A percentile compares a stretch with the other conserved stretches of the same genome.
Evolutionary conservation across 2,888 invertebrate species (phyloP).

Genomic region (Idaea straminata): DNA sequence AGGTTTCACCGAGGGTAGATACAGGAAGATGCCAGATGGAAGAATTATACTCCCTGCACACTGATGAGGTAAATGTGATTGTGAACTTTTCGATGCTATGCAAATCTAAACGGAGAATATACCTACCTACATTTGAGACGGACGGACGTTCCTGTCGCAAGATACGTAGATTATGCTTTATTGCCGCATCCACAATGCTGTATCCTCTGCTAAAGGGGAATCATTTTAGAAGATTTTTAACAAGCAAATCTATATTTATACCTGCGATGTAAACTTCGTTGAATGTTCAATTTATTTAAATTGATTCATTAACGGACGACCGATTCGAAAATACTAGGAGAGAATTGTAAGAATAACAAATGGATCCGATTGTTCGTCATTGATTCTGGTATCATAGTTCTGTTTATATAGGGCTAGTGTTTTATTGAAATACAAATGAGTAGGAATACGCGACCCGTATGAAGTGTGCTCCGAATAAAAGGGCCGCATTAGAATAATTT

Average conservation of each 20-base stretch:
- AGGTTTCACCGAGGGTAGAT: slow-evolving; percentile 66
- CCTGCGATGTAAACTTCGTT: slow-evolving; percentile 60
- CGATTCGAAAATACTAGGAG: slow-evolving; percentile 52
- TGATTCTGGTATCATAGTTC: slow-evolving; percentile 56
- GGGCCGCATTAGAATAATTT: slow-evolving; percentile 79
- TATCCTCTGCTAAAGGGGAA: slow-evolving; percentile 47
- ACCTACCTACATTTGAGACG: slow-evolving; percentile 42
- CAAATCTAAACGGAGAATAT: slow-evolving; percentile 65
- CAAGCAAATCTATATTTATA: slow-evolving; percentile 46
- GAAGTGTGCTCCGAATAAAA: slow-evolving; percentile 77
- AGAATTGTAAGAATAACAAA: slow-evolving; percentile 56
- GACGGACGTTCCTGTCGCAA: slow-evolving; percentile 46
- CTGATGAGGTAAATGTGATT: slow-evolving; percentile 80
- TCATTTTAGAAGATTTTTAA: slow-evolving; percentile 56
- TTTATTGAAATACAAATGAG: slow-evolving; percentile 80
- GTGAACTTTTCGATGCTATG: slow-evolving; percentile 77
- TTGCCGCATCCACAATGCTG: slow-evolving; percentile 55
- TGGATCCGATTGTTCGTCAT: slow-evolving; percentile 10
- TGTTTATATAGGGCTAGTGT: slow-evolving; percentile 77
- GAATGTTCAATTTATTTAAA: slow-evolving; percentile 68
- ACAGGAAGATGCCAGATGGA: slow-evolving; percentile 78
- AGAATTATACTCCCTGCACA: slow-evolving; percentile 77
- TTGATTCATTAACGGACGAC: slow-evolving; percentile 67
- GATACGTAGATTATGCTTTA: slow-evolving; percentile 43
- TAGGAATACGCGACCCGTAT: slow-evolving; percentile 61